A percentile compares a stretch with the other conserved stretches of the same genome.
phyloP scores from a whole-genome alignment of 2,113 vertebrate species.

The Corythornis cristatus region DNA sequence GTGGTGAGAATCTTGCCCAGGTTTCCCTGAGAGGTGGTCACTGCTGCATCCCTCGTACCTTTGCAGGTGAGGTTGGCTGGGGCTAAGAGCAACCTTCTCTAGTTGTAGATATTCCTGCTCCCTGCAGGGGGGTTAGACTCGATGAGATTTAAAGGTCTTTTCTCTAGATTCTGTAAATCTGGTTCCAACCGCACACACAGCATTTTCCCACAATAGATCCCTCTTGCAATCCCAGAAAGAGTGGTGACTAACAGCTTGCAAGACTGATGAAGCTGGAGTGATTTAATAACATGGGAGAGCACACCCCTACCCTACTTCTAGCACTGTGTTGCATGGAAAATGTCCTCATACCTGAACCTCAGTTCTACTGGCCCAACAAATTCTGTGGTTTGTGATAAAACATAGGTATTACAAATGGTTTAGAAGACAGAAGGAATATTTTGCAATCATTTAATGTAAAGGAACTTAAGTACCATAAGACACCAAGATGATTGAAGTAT shows the following conservation, averaged over 20 bases:
- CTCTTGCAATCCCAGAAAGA: not conserved
- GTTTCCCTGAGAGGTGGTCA: not conserved
- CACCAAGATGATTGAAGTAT: not conserved
- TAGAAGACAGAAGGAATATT: not conserved
- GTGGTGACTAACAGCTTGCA: not conserved
- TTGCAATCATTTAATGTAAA: not conserved
- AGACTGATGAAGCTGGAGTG: not conserved
- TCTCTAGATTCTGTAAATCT: not conserved
- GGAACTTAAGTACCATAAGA: not conserved
- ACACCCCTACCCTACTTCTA: not conserved
- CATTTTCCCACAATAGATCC: not conserved
- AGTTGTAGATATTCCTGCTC: not conserved
- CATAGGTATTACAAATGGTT: not conserved
- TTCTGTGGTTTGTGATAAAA: not conserved
- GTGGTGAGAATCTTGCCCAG: not conserved
- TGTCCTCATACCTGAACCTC: not conserved
- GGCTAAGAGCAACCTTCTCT: not conserved
- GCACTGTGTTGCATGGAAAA: not conserved
- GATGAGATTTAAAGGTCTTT: not conserved
- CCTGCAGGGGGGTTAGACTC: not conserved
- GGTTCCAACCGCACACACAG: not conserved
- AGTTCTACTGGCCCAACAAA: accelerated
- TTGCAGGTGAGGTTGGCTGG: not conserved
- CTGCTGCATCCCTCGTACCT: too few species aligned
- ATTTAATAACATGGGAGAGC: not conserved